Conservation (phyloP, 2,888 invertebrate species). For the Chymomyza amoena region DNA sequence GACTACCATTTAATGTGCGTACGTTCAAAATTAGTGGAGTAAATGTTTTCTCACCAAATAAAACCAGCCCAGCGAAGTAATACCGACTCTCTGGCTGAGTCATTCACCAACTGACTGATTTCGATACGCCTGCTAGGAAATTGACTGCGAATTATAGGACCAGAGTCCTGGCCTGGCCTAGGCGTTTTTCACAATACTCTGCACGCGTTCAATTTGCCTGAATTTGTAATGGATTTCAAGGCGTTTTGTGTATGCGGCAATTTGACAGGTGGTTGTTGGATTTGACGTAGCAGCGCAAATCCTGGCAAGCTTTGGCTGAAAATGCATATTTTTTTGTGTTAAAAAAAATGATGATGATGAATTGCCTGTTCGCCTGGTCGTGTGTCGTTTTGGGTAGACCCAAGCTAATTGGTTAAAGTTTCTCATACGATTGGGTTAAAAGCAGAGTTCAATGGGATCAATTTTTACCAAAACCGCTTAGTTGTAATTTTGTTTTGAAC, state of each 20-base stretch:
- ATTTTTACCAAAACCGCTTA: neutral
- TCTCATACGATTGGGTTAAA: neutral
- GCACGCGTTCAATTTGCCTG: conserved; percentile 59
- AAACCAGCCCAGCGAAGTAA: conserved; percentile 40
- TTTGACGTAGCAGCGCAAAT: neutral
- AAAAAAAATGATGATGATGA: conserved; percentile 49
- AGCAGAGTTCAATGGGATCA: neutral
- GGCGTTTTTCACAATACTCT: conserved; percentile 4
- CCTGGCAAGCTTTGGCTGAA: neutral
- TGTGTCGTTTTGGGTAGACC: neutral
- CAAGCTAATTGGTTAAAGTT: conserved; percentile 38
- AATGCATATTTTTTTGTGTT: neutral
- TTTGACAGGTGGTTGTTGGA: conserved; percentile 56
- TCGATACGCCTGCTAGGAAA: conserved; percentile 71
- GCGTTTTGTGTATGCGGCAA: conserved; percentile 19
- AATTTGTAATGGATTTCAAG: conserved; percentile 65
- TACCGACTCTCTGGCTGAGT: conserved; percentile 2
- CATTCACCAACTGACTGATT: conserved; percentile 48
- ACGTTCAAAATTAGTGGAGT: conserved; percentile 71
- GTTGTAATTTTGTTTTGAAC: neutral
- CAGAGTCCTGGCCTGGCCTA: conserved; percentile 11
- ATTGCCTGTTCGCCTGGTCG: conserved; percentile 34
- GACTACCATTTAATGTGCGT: conserved; percentile 4
- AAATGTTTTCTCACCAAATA: conserved; percentile 78
- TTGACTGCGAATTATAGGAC: conserved; percentile 71